Evolutionary conservation across 1,140 invertebrate genomes (phyloP).

Genomic region (Drosophila oshimai): DNA sequence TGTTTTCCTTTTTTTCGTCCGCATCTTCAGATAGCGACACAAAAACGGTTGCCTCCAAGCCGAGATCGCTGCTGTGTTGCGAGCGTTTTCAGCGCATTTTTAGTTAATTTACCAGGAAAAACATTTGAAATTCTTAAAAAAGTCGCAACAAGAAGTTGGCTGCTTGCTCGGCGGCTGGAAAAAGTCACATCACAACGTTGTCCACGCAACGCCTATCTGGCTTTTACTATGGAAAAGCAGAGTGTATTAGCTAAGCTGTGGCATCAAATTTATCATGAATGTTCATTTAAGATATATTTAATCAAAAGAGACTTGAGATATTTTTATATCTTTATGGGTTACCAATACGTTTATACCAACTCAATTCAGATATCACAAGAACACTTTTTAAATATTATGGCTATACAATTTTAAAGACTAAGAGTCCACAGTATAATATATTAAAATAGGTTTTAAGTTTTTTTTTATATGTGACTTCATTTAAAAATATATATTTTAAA

Average conservation of each 20-base stretch:
- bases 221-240: conserved; percentile 4
- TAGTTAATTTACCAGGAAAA: conserved; percentile 83
- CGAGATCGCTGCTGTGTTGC: conserved; percentile 39
- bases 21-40: conserved; percentile 47
- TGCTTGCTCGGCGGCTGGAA: conserved; percentile 33
- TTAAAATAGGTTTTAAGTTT: no score
- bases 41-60: conserved; percentile 56
- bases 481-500: no score
- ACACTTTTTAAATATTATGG: no score
- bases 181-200: conserved; percentile 47
- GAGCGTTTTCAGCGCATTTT: conserved; percentile 82
- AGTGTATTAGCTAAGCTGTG: neutral
- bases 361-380: no score
- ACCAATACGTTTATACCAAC: no score
- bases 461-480: no score
- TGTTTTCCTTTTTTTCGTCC: conserved; percentile 50
- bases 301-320: no score
- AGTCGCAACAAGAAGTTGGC: conserved; percentile 60
- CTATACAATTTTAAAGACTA: no score
- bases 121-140: conserved; percentile 81
- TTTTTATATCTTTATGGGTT: no score
- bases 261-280: neutral
- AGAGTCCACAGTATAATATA: no score
- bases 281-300: no score
- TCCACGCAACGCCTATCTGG: conserved; percentile 37